Evolutionary conservation across 2,113 vertebrate species (phyloP).

Genomic region (Dipodomys stephensi): DNA sequence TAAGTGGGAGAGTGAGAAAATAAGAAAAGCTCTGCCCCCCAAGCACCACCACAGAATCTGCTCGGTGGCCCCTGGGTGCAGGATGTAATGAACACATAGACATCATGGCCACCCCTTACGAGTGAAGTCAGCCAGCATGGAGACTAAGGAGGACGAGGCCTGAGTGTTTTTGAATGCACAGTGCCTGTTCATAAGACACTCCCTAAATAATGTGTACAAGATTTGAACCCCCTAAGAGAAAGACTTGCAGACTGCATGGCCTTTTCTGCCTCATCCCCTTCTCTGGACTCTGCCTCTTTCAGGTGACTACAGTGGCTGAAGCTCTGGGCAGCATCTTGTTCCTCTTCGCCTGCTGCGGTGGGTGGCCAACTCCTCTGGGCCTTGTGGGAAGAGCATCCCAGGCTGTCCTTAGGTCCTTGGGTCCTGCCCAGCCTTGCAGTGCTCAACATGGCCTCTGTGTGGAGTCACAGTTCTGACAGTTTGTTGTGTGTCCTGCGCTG

Average conservation of each 20-base stretch:
- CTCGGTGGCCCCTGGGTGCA: neutral
- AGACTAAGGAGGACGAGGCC: neutral
- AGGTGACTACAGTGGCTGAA: neutral
- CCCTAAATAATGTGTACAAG: neutral
- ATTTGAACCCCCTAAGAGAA: neutral
- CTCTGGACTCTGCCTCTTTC: neutral
- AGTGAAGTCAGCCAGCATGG: neutral
- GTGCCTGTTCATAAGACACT: rapidly evolving
- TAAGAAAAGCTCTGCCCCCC: constrained; percentile 4
- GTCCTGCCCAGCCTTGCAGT: constrained; percentile 79
- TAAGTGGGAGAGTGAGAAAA: neutral
- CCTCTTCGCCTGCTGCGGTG: too few species aligned
- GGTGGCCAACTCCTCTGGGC: rapidly evolving
- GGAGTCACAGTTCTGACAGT: constrained; percentile 82
- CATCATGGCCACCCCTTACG: neutral
- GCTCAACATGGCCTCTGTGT: constrained; percentile 86
- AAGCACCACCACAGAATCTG: neutral
- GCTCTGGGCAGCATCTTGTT: neutral
- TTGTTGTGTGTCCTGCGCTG: neutral
- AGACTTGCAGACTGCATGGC: neutral
- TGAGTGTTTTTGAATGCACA: neutral
- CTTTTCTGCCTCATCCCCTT: neutral
- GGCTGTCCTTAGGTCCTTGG: neutral
- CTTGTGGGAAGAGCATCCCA: neutral
- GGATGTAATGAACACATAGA: rapidly evolving